phyloP scores from a whole-genome alignment of 2,113 vertebrate species.

The Motacilla tschutschensis region DNA sequence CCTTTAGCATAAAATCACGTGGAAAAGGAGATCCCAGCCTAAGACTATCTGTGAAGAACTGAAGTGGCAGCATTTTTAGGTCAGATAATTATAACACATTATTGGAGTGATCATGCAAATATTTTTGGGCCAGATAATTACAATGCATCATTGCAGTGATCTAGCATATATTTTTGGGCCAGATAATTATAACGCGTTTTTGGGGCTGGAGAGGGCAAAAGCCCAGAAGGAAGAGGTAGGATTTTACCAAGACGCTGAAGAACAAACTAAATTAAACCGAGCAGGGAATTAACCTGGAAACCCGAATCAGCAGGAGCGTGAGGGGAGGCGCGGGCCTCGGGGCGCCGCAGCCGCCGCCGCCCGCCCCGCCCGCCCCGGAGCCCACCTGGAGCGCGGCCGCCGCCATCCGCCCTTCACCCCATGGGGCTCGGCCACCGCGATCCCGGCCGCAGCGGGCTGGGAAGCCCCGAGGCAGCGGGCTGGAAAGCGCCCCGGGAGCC shows the following conservation, averaged over 20 bases:
- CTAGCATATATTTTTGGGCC: not conserved
- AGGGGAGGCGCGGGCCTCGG: not conserved
- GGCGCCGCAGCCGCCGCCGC: not conserved
- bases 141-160: not conserved
- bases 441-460: rapidly evolving
- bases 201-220: not conserved
- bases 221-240: rapidly evolving
- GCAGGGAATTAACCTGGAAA: not conserved
- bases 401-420: not conserved
- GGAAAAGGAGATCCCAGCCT: not conserved
- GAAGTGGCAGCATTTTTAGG: not conserved
- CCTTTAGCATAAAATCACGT: rapidly evolving
- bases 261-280: not conserved
- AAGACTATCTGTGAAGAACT: not conserved
- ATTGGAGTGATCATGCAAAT: not conserved
- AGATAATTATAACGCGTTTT: not conserved
- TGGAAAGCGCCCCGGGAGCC: rapidly evolving
- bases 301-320: rapidly evolving
- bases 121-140: not conserved
- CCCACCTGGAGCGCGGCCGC: not conserved
- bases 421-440: rapidly evolving
- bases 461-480: rapidly evolving
- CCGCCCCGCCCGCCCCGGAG: not conserved
- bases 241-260: not conserved
- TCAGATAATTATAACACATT: not conserved